Percentiles rank a stretch among this genome's conserved stretches.
These are phyloP conservation scores for Melinaea marsaeus DNA, from an alignment of 2,888 invertebrate genomes.

Conservation along the genomic window DNA sequence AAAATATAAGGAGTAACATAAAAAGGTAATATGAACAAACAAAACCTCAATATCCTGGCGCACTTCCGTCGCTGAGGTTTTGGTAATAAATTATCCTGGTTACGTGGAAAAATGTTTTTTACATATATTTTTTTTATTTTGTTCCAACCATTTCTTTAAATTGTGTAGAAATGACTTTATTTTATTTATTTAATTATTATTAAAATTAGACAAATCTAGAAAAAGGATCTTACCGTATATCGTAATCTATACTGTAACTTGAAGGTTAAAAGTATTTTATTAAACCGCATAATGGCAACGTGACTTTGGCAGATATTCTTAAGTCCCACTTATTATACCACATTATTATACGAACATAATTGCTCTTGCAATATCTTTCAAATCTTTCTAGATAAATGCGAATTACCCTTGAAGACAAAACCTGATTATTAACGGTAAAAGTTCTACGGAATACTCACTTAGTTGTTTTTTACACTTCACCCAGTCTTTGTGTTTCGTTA, in stretches of 20 bases:
- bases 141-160: no score
- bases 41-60: no score
- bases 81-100: no score
- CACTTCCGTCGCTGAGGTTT: no score
- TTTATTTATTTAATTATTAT: no score
- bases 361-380: slow-evolving; percentile 10
- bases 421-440: slow-evolving; percentile 22
- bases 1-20: no score
- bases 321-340: slow-evolving; percentile 10
- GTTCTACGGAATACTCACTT: slow-evolving; percentile 15
- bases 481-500: slow-evolving; percentile 13
- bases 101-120: no score
- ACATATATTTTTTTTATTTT: no score
- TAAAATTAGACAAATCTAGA: no score
- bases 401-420: slow-evolving; percentile 18
- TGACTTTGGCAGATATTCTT: slow-evolving; percentile 3
- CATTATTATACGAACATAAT: slow-evolving; percentile 4
- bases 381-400: slow-evolving; percentile 5
- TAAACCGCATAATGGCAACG: slow-evolving; percentile 8
- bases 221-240: no score
- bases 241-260: background rate
- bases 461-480: slow-evolving; percentile 12
- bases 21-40: no score
- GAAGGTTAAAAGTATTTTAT: background rate
- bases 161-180: no score